Evolutionary conservation across 2,888 invertebrate genomes (phyloP), one percentile per base, ranked within the genome.

Genomic region (Eustalomyia histrio): DNA sequence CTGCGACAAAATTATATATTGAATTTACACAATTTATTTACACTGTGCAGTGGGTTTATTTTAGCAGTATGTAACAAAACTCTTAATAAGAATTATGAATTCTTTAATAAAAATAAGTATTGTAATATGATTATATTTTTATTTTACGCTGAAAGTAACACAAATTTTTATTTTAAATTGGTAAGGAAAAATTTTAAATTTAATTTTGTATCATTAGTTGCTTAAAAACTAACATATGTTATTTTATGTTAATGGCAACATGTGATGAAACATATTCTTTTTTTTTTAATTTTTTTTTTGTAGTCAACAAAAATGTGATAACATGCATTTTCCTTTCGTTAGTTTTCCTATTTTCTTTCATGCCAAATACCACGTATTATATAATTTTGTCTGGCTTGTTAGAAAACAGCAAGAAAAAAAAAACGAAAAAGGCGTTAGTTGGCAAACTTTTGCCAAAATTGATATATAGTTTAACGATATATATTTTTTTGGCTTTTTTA

Each of bases 1-100:
- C 81, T 81, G 81, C 74, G 81, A 78, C 78, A 81, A 78, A 78
- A 78, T 78, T 71, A 57, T 78, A 76, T 63, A 71, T 78, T 65
- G 78, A 60, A 69, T 73, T 69, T 65, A 60, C 65, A 55, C 73
- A 78, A 81, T 74, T 78, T 78, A 74, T 78, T 81, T 67, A 78
- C 61, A 60, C 64, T 55, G 53, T 14, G 43, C n/a, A 47, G 6
- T 47, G 7, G n/a, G 43, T 47, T 14, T 39, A 3, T 3, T 21
- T 21, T 21, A 21, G 10, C 12, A 39, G 10, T 39, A 39, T 39
- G 14, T 12, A 39, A 39, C 14, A 39, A 39, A 2, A 39, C 12
- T 8, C 4, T 12, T 39, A 39, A 39, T 1, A 39, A 39, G 39
- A 14, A 4, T 6, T 6, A 6, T 3, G 29, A 6, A 29, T 3